These are phyloP conservation scores for Apis laboriosa DNA, from an alignment of 1,140 invertebrate species.

Conservation along the genomic window DNA sequence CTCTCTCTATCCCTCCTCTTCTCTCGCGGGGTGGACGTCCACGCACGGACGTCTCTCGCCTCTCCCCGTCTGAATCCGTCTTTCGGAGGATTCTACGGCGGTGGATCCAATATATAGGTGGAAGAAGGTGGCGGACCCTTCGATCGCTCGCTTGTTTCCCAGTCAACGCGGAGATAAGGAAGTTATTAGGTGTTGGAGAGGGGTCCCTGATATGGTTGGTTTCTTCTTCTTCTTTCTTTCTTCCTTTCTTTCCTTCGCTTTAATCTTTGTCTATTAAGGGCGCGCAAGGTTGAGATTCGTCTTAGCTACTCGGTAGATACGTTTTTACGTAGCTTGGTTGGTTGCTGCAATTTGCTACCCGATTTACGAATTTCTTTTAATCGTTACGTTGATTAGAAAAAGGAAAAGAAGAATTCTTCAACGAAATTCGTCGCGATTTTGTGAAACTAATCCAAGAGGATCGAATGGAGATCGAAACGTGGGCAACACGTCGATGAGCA, in stretches of 20 bases:
- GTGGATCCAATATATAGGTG: too few species aligned
- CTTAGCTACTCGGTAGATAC: neutral
- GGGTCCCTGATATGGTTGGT: neutral
- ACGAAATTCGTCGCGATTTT: neutral
- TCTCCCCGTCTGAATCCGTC: neutral
- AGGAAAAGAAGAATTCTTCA: neutral
- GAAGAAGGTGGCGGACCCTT: neutral
- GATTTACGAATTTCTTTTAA: neutral
- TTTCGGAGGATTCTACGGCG: neutral
- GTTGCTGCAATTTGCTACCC: neutral
- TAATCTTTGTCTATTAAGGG: neutral
- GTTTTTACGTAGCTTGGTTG: neutral
- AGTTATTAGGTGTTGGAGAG: neutral
- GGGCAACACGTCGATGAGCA: neutral
- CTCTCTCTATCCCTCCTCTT: conserved; percentile 1
- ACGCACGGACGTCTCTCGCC: neutral
- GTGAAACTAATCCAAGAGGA: neutral
- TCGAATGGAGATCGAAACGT: neutral
- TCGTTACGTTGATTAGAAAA: neutral
- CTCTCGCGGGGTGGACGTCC: conserved; percentile 48
- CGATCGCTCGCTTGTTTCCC: neutral
- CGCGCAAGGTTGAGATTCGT: too few species aligned
- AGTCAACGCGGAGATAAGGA: neutral
- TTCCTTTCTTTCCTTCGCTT: neutral
- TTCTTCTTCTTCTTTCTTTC: too few species aligned